These are phyloP conservation scores for Todus mexicanus DNA, from an alignment of 2,797 vertebrate genomes.

Conservation along the genomic window DNA sequence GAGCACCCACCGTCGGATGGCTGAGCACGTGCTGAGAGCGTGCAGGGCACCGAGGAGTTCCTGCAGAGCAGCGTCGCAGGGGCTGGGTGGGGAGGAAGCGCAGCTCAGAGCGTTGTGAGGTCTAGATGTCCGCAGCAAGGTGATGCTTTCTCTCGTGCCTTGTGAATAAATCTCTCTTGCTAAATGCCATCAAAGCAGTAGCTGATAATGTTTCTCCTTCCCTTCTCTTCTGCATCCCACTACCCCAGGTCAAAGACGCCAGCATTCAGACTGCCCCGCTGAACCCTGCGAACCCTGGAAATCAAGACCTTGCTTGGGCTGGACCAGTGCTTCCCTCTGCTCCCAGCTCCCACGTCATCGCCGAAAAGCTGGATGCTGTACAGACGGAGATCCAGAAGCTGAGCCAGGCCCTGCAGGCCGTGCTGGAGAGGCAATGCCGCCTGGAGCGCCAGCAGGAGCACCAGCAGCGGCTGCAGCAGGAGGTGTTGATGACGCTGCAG, in stretches of 20 bases:
- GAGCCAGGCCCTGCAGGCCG: conserved; percentile 76
- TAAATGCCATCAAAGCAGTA: fast-evolving
- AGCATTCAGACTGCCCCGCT: conserved; percentile 37
- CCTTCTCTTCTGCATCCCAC: neutral
- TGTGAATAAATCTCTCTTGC: neutral
- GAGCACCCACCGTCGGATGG: neutral
- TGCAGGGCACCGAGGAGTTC: neutral
- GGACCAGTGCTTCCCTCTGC: neutral
- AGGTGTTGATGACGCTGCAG: conserved; percentile 83
- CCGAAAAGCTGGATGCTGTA: conserved; percentile 78
- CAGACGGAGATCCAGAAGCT: conserved; percentile 79
- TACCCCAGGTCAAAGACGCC: conserved; percentile 41
- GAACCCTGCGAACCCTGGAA: neutral
- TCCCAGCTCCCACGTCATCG: conserved; percentile 33
- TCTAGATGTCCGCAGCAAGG: neutral
- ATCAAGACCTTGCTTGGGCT: neutral
- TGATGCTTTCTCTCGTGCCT: neutral
- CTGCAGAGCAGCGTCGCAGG: fast-evolving
- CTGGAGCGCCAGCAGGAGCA: conserved; percentile 82
- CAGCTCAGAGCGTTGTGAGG: neutral
- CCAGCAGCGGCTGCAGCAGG: conserved; percentile 85
- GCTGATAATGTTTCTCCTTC: neutral
- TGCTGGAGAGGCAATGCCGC: conserved; percentile 81
- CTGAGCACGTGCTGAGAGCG: neutral
- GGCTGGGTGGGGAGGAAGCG: neutral